Conservation (phyloP, 2,113 vertebrate species). For the Cacatua alba region DNA sequence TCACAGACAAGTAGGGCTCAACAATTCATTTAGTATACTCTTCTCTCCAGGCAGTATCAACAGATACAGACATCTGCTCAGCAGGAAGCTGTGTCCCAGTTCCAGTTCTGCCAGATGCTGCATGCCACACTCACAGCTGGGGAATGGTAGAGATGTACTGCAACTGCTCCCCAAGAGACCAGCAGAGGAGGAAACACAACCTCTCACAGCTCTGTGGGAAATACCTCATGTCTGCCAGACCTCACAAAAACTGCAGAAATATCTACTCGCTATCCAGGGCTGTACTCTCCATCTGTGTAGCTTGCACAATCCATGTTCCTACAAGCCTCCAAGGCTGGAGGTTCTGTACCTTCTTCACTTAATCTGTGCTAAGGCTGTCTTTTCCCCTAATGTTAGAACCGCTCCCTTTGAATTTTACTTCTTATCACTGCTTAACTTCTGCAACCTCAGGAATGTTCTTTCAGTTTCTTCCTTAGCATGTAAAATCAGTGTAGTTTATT, state of each 20-base stretch:
- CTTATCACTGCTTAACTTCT: neutral
- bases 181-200: neutral
- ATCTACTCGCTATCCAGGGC: neutral
- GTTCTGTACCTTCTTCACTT: neutral
- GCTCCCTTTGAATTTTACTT: neutral
- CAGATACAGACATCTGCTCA: neutral
- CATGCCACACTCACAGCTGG: neutral
- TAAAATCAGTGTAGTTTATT: neutral
- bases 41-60: neutral
- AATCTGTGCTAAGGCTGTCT: neutral
- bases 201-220: neutral
- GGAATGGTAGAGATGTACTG: neutral
- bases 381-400: neutral
- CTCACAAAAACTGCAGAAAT: neutral
- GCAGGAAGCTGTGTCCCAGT: neutral
- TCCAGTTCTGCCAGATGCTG: neutral
- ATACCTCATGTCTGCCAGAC: neutral
- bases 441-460: neutral
- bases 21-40: neutral
- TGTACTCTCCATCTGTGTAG: neutral
- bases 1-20: neutral
- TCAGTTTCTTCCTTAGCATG: neutral
- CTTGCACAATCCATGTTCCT: neutral
- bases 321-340: neutral
- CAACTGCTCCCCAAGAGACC: neutral